These are phyloP conservation scores for Pterostichus madidus DNA, from an alignment of 2,888 invertebrate species.

Conservation along the genomic window DNA sequence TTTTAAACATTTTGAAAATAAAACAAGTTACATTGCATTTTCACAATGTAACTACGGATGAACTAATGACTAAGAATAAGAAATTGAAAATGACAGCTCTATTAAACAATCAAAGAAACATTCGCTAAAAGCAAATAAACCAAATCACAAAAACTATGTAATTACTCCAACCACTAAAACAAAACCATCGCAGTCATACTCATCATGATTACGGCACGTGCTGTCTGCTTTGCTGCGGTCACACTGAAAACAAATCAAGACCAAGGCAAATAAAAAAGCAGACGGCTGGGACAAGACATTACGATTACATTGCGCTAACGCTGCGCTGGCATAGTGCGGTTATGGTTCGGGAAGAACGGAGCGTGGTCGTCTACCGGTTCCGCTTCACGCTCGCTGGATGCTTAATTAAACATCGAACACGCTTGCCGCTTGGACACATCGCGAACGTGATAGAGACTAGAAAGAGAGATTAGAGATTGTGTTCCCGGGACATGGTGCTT, in stretches of 20 bases:
- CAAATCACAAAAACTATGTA: too few species aligned
- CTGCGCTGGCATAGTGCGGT: constrained; percentile 19
- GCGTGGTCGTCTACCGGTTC: constrained; percentile 48
- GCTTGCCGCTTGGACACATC: constrained; percentile 50
- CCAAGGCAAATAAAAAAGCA: constrained; percentile 7
- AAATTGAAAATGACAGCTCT: too few species aligned
- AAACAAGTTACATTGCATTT: too few species aligned
- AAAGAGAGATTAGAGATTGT: neutral
- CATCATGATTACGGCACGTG: constrained; percentile 26
- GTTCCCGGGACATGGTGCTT: neutral
- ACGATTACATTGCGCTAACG: neutral
- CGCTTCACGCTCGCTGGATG: constrained; percentile 61
- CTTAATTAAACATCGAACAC: constrained; percentile 63
- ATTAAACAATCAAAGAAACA: too few species aligned
- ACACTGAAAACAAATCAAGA: constrained; percentile 41
- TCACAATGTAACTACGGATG: too few species aligned
- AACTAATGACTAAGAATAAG: too few species aligned
- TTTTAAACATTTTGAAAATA: too few species aligned
- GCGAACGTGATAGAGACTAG: neutral
- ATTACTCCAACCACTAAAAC: too few species aligned
- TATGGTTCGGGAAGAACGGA: constrained; percentile 14
- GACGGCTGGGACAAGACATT: constrained; percentile 2
- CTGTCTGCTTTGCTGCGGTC: constrained; percentile 24
- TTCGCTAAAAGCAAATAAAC: too few species aligned
- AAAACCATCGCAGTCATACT: too few species aligned